Base-by-base conservation (phyloP, 1,140 invertebrate species). In the Halesus radiatus region DNA sequence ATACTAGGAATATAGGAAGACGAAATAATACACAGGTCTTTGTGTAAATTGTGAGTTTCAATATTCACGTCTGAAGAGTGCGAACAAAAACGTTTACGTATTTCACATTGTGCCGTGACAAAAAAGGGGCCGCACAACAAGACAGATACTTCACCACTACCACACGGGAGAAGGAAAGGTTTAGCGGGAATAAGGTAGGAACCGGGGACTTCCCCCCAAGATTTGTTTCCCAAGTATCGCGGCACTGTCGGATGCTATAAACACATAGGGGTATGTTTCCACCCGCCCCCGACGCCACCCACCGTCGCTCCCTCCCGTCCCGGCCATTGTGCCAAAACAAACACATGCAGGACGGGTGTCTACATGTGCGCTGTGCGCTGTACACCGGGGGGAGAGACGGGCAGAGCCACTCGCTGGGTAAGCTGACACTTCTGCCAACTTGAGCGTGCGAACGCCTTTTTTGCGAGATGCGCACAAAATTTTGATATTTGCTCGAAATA, bases 211-310 rank as follows among this genome's bases (percentile, higher is more conserved):
- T 52, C 68, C 68, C 32, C 68, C n/a, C 32, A 72, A 75, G 72
- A 75, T 75, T 75, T 75, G 54, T 75, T 52, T 58, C 68, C 70
- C 50, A 54, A 54, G 70, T 74, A 74, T 72, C 70, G 29, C 72
- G 32, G 72, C 18, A 32, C 23, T 56, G 72, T 58, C 54, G 52
- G 72, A 58, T 75, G 37, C 72, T 58, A 75, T 75, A 56, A 75
- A 29, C 72, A 58, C 54, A 58, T 32, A 29, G 15, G 72, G 52
- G 72, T 58, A 18, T 58, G 23, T 75, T 54, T 75, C 72, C 26
- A 53, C 54, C 70, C 72, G 10, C 68, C 68, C 68, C 64, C n/a
- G n/a, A 66, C 10, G 18, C 20, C 18, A 20, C 10, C 8, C 1
- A 8, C 10, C 37, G 0, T 7, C 37, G 0, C 37, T 45, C 37